These are phyloP conservation scores for Drosophila limbata DNA, from an alignment of 2,888 invertebrate genomes.

Conservation along the genomic window DNA sequence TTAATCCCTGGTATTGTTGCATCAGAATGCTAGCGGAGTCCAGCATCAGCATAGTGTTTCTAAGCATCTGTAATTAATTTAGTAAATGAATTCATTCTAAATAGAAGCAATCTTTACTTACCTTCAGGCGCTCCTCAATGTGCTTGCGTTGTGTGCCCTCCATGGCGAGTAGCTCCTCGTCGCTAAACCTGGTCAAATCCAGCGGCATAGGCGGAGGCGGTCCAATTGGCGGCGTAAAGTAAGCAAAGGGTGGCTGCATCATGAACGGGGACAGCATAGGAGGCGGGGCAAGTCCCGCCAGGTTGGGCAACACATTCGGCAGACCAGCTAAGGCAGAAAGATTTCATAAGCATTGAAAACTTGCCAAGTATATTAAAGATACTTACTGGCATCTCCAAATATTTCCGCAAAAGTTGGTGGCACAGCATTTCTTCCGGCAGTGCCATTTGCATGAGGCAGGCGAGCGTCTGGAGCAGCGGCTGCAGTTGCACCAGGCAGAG, in stretches of 20 bases:
- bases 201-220: conserved; percentile 92
- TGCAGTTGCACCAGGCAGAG: conserved; percentile 26
- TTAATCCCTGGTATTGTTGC: conserved; percentile 94
- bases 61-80: conserved; percentile 87
- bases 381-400: conserved; percentile 60
- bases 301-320: conserved; percentile 52
- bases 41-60: conserved; percentile 94
- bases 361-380: neutral
- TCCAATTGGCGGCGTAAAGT: conserved; percentile 86
- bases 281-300: conserved; percentile 52
- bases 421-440: conserved; percentile 23
- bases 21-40: conserved; percentile 97
- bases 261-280: conserved; percentile 84
- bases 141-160: conserved; percentile 95
- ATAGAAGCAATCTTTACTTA: conserved; percentile 72
- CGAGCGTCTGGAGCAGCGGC: conserved; percentile 17
- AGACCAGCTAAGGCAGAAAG: conserved; percentile 48
- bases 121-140: conserved; percentile 95
- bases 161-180: conserved; percentile 94
- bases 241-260: conserved; percentile 87
- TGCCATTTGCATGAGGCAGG: conserved; percentile 39
- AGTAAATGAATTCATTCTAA: too few relatives aligned
- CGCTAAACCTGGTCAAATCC: conserved; percentile 90
- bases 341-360: neutral
- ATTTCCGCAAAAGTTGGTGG: conserved; percentile 55